Base-by-base conservation (phyloP, 1,140 invertebrate species). In the Panagrolaimus sp. region DNA sequence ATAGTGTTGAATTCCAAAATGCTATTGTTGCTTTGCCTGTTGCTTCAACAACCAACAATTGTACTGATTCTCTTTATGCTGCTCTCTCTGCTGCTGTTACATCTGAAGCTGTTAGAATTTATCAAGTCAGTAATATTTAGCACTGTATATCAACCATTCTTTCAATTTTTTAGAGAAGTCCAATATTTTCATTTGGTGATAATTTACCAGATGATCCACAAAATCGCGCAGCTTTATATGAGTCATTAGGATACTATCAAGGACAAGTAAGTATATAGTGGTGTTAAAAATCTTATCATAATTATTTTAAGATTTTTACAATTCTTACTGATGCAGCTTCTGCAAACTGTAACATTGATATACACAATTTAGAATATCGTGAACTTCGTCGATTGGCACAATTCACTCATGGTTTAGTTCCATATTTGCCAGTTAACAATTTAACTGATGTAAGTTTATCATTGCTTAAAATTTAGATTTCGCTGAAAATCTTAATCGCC, bases 361-460 rank as follows among this genome's bases (percentile, higher is more conserved):
- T 11, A 3, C 51, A 57, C 4, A 27, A 57, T 57, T 16, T 27
- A 2, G 27, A 20, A 25, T 57, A 57, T 57, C 51, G 51, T 57
- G 51, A 57, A 27, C 16, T 57, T n/a, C 51, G 51, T 13, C 14
- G 51, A 16, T 16, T 57, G 11, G 51, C 51, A 57, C 51, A 57
- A 57, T 57, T 57, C 51, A 57, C 20, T 8, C 51, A 57, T 57
- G 51, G 51, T 23, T 57, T 57, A 27, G 51, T 38, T 38, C 31
- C 31, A 38, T 38, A 38, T 38, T 38, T 38, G 31, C 31, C 31
- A 4, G 31, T 38, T 38, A 38, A 4, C 2, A 38, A 38, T 38
- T 38, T 38, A 7, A 38, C 31, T 4, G 31, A 38, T 38, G 31
- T 38, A 38, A 38, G 31, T 38, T n/a, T 38, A 38, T 38, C 31